Base-by-base conservation (phyloP, 2,888 invertebrate species). In the Candidula unifasciata region DNA sequence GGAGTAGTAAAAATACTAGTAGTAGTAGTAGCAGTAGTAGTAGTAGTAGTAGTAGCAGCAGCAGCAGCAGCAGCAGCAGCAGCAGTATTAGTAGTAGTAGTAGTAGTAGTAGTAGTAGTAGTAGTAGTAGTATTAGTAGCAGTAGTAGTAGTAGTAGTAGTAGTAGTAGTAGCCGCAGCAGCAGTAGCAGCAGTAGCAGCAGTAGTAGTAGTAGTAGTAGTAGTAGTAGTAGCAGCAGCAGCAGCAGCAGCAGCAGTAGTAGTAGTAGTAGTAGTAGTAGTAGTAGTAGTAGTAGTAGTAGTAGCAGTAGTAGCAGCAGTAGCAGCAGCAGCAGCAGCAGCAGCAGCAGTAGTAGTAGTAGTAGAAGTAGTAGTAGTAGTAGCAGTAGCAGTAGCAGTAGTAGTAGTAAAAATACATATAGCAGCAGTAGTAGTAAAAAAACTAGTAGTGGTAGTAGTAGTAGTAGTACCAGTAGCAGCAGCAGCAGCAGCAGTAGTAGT, bases 321-420 rank as follows among this genome's bases (percentile, higher is more conserved):
- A 74, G 74, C 16, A 30, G 76, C 13, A 76, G 52, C 13, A 37
- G 27, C 2, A 37, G 52, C n/a, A 76, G 76, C 44, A 76, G 76
- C 44, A 76, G 76, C 44, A 76, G 76, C 44, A 76, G 44, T 76
- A 37, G 76, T 76, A 76, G 76, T 76, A 76, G 76, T 76, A 76
- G 76, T 76, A 37, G 76, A 44, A 76, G 76, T 76, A 76, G 76
- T 76, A 76, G 76, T 76, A 37, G 52, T 76, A 76, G 76, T 76
- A 76, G 76, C 44, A 76, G 76, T 76, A 77, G 77, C 44, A 77
- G 77, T 52, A 54, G 77, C 44, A 37, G 76, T 76, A 76, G 76
- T 76, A 76, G 76, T 76, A 76, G 76, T 76, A n/a, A n/a, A n/a
- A n/a, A n/a, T n/a, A n/a, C n/a, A n/a, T n/a, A n/a, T n/a, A 77